Conservation (phyloP, 2,888 invertebrate genomes). For the Mesorhabditis belari region DNA sequence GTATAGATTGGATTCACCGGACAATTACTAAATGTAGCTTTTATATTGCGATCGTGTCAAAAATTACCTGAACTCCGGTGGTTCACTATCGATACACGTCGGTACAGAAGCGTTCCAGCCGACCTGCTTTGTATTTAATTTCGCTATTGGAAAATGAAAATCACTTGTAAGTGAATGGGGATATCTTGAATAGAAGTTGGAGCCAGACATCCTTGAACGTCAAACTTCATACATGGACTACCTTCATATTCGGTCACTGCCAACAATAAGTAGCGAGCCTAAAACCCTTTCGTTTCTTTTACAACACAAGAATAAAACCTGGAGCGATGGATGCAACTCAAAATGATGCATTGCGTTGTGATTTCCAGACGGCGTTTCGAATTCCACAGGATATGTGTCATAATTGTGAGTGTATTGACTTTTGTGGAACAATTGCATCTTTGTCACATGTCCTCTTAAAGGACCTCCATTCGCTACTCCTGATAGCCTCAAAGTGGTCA, state of each 20-base stretch:
- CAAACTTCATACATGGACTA: constrained; percentile 89
- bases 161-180: constrained; percentile 41
- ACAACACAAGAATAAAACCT: constrained; percentile 1
- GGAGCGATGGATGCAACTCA: constrained; percentile 80
- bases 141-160: not conserved
- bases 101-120: constrained; percentile 53
- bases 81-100: constrained; percentile 71
- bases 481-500: constrained; percentile 49
- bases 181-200: constrained; percentile 45
- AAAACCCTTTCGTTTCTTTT: constrained; percentile 48
- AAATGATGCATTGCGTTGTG: constrained; percentile 94
- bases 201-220: constrained; percentile 83
- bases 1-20: constrained; percentile 82
- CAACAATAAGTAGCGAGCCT: constrained; percentile 84
- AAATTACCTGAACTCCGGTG: constrained; percentile 58
- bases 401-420: constrained; percentile 86
- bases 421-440: constrained; percentile 93
- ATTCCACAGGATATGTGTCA: constrained; percentile 88
- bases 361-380: constrained; percentile 59
- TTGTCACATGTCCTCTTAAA: constrained; percentile 76
- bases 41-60: not conserved
- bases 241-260: constrained; percentile 94
- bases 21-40: constrained; percentile 87
- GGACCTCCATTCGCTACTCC: constrained; percentile 51
- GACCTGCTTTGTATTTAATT: constrained; percentile 27